Evolutionary conservation across 2,888 invertebrate genomes (phyloP).

Genomic region (Tortrix viridana): DNA sequence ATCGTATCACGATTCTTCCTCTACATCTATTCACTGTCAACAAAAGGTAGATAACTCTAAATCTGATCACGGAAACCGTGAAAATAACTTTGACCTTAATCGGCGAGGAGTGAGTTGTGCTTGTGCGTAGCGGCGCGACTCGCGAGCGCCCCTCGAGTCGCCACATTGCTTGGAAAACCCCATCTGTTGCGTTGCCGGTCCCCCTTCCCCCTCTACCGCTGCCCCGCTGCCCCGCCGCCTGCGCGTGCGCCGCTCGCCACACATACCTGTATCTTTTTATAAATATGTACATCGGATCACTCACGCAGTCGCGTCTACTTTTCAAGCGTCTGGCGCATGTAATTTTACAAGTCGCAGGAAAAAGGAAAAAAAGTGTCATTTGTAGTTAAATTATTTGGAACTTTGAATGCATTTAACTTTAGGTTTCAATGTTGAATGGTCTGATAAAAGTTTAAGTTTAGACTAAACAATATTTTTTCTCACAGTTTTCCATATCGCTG

Average conservation of each 20-base stretch:
- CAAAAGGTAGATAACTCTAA: no score
- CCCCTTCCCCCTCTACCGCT: constrained; percentile 45
- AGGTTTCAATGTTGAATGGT: no score
- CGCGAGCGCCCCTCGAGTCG: constrained; percentile 54
- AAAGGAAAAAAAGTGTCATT: no score
- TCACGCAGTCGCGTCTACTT: constrained; percentile 19
- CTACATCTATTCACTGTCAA: not conserved
- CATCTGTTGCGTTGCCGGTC: constrained; percentile 48
- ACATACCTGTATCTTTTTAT: constrained; percentile 38
- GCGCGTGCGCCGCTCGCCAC: constrained; percentile 39
- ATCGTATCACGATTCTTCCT: constrained; percentile 4
- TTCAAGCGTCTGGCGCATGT: constrained; percentile 12
- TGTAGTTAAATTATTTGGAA: no score
- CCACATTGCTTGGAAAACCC: constrained; percentile 82
- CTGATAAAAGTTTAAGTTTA: no score
- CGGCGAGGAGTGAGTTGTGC: constrained; percentile 58
- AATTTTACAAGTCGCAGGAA: constrained; percentile 1
- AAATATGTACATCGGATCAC: constrained; percentile 3
- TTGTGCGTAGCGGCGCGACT: constrained; percentile 34
- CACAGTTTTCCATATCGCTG: no score
- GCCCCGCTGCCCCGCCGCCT: constrained; percentile 39
- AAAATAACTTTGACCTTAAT: constrained; percentile 66
- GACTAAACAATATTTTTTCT: not conserved
- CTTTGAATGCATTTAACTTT: no score
- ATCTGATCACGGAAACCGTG: constrained; percentile 59